Evolutionary conservation across 1,140 invertebrate species (phyloP).

Genomic region (Trachymyrmex cornetzi): DNA sequence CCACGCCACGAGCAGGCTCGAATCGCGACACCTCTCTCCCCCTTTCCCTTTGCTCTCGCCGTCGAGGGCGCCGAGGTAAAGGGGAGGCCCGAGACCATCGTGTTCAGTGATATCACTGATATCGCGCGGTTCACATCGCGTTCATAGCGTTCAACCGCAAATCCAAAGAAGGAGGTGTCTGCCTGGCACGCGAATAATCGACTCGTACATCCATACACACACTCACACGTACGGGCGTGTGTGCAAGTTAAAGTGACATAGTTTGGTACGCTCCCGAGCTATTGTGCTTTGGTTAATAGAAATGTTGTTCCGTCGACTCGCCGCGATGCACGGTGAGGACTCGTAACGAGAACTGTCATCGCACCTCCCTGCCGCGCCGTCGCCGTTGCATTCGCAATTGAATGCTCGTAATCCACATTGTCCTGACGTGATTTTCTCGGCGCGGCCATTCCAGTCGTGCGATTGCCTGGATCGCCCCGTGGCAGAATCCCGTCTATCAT

Average conservation of each 20-base stretch:
- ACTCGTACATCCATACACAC: no score
- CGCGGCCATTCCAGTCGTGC: background rate
- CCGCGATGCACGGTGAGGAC: slow-evolving; percentile 75
- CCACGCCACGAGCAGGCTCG: background rate
- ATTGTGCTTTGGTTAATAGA: slow-evolving; percentile 68
- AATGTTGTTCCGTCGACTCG: slow-evolving; percentile 78
- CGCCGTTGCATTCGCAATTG: no score
- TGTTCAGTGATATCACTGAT: background rate
- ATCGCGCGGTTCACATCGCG: background rate
- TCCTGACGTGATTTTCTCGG: background rate
- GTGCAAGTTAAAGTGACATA: slow-evolving; percentile 60
- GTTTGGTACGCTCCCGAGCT: slow-evolving; percentile 68
- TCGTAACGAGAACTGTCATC: slow-evolving; percentile 66
- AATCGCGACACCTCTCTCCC: background rate
- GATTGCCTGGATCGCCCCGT: no score
- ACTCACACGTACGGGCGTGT: no score
- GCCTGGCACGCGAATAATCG: no score
- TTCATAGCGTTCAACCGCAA: background rate
- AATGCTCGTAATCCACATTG: no score
- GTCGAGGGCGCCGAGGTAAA: background rate
- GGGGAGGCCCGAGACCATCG: background rate
- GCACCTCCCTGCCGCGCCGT: no score
- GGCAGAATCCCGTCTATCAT: background rate
- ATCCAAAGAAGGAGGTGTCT: background rate
- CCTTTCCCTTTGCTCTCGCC: no score